These are phyloP conservation scores for Dendroctonus valens DNA, from an alignment of 1,140 invertebrate genomes.

Conservation along the genomic window DNA sequence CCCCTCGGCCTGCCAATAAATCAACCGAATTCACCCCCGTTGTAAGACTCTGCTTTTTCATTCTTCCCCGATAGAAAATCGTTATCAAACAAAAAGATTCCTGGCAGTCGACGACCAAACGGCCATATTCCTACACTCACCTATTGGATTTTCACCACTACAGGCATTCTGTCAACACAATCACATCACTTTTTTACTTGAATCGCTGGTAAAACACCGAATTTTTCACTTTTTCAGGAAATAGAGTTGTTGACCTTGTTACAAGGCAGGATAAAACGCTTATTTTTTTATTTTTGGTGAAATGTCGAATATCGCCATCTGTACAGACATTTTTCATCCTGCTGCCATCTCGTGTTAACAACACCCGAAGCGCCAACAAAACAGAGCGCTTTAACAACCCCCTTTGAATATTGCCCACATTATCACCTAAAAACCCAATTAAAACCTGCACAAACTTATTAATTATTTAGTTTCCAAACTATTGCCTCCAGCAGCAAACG, in stretches of 20 bases:
- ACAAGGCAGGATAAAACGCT: conserved; percentile 42
- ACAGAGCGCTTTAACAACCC: no score
- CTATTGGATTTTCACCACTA: conserved; percentile 3
- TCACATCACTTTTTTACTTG: conserved; percentile 38
- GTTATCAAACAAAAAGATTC: conserved; percentile 37
- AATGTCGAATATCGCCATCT: conserved; percentile 12
- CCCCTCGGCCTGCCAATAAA: not conserved
- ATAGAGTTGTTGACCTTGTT: conserved; percentile 51
- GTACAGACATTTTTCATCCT: not conserved
- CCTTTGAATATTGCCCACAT: no score
- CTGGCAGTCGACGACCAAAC: conserved; percentile 10
- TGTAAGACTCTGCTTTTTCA: conserved; percentile 12
- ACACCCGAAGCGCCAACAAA: no score
- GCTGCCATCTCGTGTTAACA: no score
- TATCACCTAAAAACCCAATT: no score
- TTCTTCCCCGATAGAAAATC: conserved; percentile 32
- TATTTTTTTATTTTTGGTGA: conserved; percentile 44
- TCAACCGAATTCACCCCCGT: conserved; percentile 5
- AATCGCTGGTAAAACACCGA: conserved; percentile 29
- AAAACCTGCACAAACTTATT: no score
- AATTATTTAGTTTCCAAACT: no score
- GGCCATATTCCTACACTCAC: not conserved
- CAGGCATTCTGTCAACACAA: conserved; percentile 16
- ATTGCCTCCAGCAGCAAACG: no score
- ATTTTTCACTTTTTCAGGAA: conserved; percentile 40